Evolutionary conservation across 2,797 vertebrate species (phyloP).

Genomic region (Tarsius wallacei): DNA sequence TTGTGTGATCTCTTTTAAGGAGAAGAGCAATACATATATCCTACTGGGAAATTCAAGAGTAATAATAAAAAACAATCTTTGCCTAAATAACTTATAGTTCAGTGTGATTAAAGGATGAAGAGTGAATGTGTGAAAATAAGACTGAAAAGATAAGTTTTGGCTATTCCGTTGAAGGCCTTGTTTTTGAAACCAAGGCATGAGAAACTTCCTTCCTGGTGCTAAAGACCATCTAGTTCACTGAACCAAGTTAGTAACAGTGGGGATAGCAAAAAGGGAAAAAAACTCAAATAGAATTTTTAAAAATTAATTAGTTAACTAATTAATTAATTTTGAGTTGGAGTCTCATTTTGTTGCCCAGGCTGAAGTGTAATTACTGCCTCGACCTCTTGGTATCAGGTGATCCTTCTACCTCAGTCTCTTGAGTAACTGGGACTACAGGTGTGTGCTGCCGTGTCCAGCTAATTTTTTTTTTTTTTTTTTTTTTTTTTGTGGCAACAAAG

Average conservation of each 20-base stretch:
- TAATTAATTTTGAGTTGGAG: no score
- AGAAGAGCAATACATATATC: neutral
- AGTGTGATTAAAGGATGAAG: neutral
- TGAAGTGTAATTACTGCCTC: no score
- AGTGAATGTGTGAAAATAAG: neutral
- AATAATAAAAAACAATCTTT: neutral
- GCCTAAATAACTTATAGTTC: neutral
- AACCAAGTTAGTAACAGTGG: neutral
- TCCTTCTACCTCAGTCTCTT: no score
- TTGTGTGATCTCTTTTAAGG: conserved; percentile 27
- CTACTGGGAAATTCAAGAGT: neutral
- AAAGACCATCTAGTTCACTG: neutral
- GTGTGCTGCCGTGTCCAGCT: no score
- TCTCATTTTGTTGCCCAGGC: no score
- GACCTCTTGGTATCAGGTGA: no score
- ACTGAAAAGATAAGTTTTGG: neutral
- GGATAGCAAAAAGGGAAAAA: no score
- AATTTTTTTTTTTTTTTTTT: no score
- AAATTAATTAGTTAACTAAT: no score
- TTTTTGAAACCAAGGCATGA: neutral
- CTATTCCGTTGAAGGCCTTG: neutral
- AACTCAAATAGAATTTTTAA: neutral
- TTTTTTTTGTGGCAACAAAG: no score
- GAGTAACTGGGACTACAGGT: no score
- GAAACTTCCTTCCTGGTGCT: neutral